Conservation (phyloP, 2,113 vertebrate species). For the Rallus limicola region DNA sequence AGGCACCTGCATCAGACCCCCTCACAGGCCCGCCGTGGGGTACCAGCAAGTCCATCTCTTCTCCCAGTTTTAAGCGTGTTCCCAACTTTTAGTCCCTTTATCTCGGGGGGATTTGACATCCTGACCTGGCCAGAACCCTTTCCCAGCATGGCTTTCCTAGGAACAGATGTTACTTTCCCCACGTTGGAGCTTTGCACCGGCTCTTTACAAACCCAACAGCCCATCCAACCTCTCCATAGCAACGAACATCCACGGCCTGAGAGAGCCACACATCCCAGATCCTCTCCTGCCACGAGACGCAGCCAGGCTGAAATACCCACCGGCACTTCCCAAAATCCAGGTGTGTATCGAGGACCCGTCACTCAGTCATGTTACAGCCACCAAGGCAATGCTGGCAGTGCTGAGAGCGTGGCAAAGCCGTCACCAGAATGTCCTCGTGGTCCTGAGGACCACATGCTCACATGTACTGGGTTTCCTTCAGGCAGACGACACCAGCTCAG, state of each 20-base stretch:
- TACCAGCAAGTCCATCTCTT: background rate
- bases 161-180: background rate
- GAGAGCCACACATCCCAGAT: background rate
- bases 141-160: background rate
- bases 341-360: rapidly evolving
- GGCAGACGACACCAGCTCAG: background rate
- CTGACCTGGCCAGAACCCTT: background rate
- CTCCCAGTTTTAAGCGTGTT: background rate
- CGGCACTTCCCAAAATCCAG: background rate
- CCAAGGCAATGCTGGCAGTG: too few relatives aligned
- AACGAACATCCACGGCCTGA: rapidly evolving
- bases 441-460: background rate
- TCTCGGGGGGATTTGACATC: background rate
- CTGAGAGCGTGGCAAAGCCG: background rate
- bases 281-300: background rate
- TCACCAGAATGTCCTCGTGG: rapidly evolving
- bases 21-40: rapidly evolving
- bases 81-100: background rate
- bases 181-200: background rate
- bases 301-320: background rate
- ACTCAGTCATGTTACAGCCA: background rate
- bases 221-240: rapidly evolving
- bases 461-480: background rate
- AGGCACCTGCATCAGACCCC: rapidly evolving
- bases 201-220: background rate